Base-by-base conservation (phyloP, 2,888 invertebrate genomes). In the Anticlea derivata region DNA sequence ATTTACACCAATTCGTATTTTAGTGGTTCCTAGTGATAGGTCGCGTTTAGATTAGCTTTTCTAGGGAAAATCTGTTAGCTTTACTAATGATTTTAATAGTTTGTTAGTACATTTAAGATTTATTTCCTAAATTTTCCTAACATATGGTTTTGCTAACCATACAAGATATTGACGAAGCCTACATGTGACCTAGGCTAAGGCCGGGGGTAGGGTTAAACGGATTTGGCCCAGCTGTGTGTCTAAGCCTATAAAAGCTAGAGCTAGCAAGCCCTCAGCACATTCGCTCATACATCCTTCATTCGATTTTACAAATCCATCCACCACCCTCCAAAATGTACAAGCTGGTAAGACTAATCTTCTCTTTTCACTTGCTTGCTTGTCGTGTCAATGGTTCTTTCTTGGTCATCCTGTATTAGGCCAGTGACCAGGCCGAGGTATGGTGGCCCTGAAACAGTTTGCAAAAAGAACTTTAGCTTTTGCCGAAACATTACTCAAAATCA, bases 321-420 rank as follows among this genome's bases (percentile, higher is more conserved):
- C 60, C 66, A 63, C 73, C 73, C 70, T 67, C 73, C 86, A 92
- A 91, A 80, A 93, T 93, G 93, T 92, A 91, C 86, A 92, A 92
- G 71, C 83, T 92, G 91, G 93, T 93, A 86, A 93, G 93, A 70
- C 47, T 54, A 24, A n/a, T 47, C 37, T 31, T 13, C 17, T 17
- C 17, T n/a, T n/a, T n/a, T n/a, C n/a, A n/a, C n/a, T n/a, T n/a
- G n/a, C n/a, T n/a, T n/a, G n/a, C n/a, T n/a, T n/a, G n/a, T n/a
- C n/a, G n/a, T n/a, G n/a, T n/a, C n/a, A n/a, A n/a, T n/a, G n/a
- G n/a, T n/a, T n/a, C n/a, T n/a, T n/a, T n/a, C n/a, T n/a, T n/a
- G n/a, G n/a, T n/a, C n/a, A n/a, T n/a, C n/a, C n/a, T n/a, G n/a
- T n/a, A n/a, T n/a, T n/a, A n/a, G n/a, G n/a, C n/a, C n/a, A n/a